phyloP scores from a whole-genome alignment of 1,140 invertebrate genomes.

The Micrasema minimum region DNA sequence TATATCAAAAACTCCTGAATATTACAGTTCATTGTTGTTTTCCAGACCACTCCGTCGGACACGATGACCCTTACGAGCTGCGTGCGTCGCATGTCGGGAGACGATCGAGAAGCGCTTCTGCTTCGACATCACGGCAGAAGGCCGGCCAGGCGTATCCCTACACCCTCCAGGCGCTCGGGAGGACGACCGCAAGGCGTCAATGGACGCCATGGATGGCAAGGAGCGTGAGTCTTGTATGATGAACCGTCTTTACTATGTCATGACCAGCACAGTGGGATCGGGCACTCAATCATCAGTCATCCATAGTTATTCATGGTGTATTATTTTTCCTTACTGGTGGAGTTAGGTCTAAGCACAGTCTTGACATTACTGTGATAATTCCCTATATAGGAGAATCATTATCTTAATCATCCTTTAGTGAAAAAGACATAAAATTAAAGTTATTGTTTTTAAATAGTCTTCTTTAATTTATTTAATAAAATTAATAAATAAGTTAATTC shows the following conservation, averaged over 20 bases:
- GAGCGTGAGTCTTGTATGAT: constrained; percentile 70
- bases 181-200: constrained; percentile 88
- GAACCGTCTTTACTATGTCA: not conserved
- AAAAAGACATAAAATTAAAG: no score
- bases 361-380: no score
- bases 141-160: constrained; percentile 79
- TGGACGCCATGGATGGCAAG: constrained; percentile 96
- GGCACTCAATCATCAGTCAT: not conserved
- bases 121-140: constrained; percentile 88
- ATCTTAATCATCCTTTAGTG: no score
- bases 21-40: no score
- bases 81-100: constrained; percentile 84
- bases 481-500: no score
- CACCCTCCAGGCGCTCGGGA: constrained; percentile 94
- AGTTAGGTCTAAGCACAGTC: no score
- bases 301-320: no score
- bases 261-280: constrained; percentile 12
- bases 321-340: no score
- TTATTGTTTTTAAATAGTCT: no score
- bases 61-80: constrained; percentile 81
- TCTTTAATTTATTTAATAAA: no score
- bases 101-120: constrained; percentile 95
- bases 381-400: no score
- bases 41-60: constrained; percentile 65
- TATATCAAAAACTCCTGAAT: no score